These are phyloP conservation scores for Himalopsyche japonica DNA, from an alignment of 2,888 invertebrate genomes.

Conservation along the genomic window DNA sequence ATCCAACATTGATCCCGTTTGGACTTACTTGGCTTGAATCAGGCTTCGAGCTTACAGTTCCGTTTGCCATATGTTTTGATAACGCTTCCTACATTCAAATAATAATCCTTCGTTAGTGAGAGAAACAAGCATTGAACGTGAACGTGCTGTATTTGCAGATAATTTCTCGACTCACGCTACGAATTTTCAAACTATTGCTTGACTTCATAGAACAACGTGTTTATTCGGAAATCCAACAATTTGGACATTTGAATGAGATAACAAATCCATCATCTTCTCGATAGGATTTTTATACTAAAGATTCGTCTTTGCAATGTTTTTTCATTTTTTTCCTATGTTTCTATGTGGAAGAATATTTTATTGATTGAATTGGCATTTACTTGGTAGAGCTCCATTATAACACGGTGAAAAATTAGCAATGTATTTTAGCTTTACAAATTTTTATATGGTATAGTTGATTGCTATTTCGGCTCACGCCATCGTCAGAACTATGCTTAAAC, in stretches of 20 bases:
- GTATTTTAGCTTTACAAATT: too few relatives aligned
- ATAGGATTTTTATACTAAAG: too few relatives aligned
- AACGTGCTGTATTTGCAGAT: not conserved
- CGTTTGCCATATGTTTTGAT: not conserved
- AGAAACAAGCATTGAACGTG: not conserved
- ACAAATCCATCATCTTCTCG: not conserved
- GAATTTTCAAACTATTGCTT: not conserved
- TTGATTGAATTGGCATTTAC: too few relatives aligned
- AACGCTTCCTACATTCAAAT: not conserved
- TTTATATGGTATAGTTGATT: too few relatives aligned
- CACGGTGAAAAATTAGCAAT: too few relatives aligned
- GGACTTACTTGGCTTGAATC: constrained; percentile 21
- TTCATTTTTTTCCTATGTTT: too few relatives aligned
- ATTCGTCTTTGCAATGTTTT: too few relatives aligned
- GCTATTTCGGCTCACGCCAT: too few relatives aligned
- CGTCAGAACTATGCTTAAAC: too few relatives aligned
- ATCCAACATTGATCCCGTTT: constrained; percentile 21
- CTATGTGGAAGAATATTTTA: too few relatives aligned
- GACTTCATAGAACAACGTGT: not conserved
- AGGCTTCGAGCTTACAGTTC: constrained; percentile 6
- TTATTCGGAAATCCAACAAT: not conserved
- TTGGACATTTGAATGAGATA: not conserved
- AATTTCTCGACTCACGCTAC: not conserved
- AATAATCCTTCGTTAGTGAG: not conserved
- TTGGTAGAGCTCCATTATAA: too few relatives aligned